A percentile compares a stretch with the other conserved stretches of the same genome.
Evolutionary conservation across 1,140 invertebrate species (phyloP).

Genomic region (Aplysia californica): DNA sequence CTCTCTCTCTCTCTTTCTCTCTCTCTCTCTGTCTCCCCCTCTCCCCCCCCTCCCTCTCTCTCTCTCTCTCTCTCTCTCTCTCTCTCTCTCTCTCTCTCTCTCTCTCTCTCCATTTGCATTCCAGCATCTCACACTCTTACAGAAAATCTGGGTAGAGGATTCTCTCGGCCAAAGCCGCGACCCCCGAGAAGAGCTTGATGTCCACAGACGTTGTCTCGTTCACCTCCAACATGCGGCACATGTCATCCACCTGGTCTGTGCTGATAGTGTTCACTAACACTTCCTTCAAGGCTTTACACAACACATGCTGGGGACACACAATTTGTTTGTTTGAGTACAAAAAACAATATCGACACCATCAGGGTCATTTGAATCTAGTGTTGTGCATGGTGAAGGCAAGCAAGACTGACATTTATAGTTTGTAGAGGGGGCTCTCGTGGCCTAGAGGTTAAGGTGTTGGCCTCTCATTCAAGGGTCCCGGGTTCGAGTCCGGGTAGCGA

Average conservation of each 20-base stretch:
- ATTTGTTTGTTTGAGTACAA: too few species aligned
- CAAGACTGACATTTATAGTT: too few species aligned
- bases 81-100: not conserved
- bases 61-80: conserved; percentile 17
- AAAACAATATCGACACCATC: too few species aligned
- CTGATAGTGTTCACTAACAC: conserved; percentile 52
- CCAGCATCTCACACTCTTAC: conserved; percentile 41
- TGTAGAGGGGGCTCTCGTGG: too few species aligned
- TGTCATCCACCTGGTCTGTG: conserved; percentile 38
- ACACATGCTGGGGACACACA: conserved; percentile 40
- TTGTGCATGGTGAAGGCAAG: too few species aligned
- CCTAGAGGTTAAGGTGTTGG: too few species aligned
- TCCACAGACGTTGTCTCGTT: conserved; percentile 46
- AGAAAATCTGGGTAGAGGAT: conserved; percentile 56
- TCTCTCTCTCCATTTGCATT: not conserved
- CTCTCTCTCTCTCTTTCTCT: not conserved
- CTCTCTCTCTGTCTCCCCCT: not conserved
- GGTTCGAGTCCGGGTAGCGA: too few species aligned
- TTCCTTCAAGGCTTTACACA: conserved; percentile 47
- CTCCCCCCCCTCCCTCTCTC: not conserved
- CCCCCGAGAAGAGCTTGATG: conserved; percentile 52
- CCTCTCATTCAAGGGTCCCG: too few species aligned
- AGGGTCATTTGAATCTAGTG: too few species aligned
- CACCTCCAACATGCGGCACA: conserved; percentile 44
- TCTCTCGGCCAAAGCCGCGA: conserved; percentile 56